Percentiles rank a stretch among this genome's conserved stretches.
Conservation (phyloP, 2,888 invertebrate genomes). For the Rhagium mordax region DNA sequence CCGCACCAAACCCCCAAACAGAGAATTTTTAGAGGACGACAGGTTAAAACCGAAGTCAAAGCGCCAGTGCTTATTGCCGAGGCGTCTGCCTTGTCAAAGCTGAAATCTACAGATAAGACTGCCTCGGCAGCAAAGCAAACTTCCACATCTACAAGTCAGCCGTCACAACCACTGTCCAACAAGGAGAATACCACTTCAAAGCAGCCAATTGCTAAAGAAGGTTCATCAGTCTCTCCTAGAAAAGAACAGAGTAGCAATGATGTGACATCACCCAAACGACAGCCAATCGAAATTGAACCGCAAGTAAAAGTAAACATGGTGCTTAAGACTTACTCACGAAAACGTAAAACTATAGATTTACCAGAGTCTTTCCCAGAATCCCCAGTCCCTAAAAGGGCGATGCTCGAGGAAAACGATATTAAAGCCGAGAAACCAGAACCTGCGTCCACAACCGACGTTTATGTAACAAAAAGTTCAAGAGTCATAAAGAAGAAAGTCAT, state of each 20-base stretch:
- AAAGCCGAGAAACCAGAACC: constrained; percentile 41
- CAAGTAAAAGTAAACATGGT: constrained; percentile 62
- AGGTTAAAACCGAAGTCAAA: constrained; percentile 10
- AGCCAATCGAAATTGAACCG: constrained; percentile 58
- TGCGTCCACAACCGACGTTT: constrained; percentile 55
- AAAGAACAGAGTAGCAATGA: constrained; percentile 32
- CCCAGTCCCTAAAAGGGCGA: constrained; percentile 26
- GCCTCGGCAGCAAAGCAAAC: neutral
- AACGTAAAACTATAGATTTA: constrained; percentile 62
- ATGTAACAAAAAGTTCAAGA: constrained; percentile 70
- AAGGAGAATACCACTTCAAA: constrained; percentile 32
- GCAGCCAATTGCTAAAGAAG: constrained; percentile 19
- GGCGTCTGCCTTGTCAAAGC: neutral
- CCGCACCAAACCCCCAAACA: constrained; percentile 60
- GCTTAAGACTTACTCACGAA: constrained; percentile 67
- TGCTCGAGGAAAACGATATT: constrained; percentile 21
- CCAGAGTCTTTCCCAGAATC: constrained; percentile 43
- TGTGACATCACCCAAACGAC: constrained; percentile 35
- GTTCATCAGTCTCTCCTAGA: constrained; percentile 18
- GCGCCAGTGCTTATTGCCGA: neutral
- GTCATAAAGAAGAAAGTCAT: constrained; percentile 82
- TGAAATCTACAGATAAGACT: neutral
- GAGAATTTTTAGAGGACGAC: constrained; percentile 41
- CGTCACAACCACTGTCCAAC: constrained; percentile 1
- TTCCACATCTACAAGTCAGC: neutral